phyloP scores from a whole-genome alignment of 2,888 invertebrate species.

The Rhingia campestris region DNA sequence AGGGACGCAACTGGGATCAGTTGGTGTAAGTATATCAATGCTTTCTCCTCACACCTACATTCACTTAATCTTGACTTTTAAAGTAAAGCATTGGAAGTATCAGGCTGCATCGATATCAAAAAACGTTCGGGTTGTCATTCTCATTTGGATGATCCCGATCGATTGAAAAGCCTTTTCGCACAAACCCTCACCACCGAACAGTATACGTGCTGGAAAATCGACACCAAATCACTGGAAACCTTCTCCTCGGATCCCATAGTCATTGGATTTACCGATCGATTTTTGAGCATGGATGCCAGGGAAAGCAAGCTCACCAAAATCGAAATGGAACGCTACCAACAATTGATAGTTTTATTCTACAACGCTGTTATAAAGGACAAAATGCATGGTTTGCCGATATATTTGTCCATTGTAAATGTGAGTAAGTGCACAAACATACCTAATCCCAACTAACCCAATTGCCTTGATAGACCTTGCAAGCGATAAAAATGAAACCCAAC shows the following conservation, averaged over 20 bases:
- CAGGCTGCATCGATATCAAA: slow-evolving; percentile 91
- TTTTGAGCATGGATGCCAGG: slow-evolving; percentile 83
- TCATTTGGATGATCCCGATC: slow-evolving; percentile 92
- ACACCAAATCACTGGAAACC: slow-evolving; percentile 87
- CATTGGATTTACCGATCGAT: slow-evolving; percentile 88
- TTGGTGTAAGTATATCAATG: slow-evolving; percentile 85
- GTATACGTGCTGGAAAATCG: slow-evolving; percentile 82
- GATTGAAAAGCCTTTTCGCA: slow-evolving; percentile 90
- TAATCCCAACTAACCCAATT: slow-evolving; percentile 25
- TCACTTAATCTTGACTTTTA: slow-evolving; percentile 63
- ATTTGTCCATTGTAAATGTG: slow-evolving; percentile 88
- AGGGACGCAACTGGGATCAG: slow-evolving; percentile 92
- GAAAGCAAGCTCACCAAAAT: slow-evolving; percentile 79
- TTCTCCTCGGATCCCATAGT: slow-evolving; percentile 90
- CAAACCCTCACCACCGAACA: slow-evolving; percentile 90
- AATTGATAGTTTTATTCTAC: slow-evolving; percentile 88
- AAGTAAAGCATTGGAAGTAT: slow-evolving; percentile 87
- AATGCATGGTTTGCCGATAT: slow-evolving; percentile 88
- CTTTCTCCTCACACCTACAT: slow-evolving; percentile 7
- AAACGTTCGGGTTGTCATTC: slow-evolving; percentile 95
- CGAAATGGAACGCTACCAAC: slow-evolving; percentile 85
- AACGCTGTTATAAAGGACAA: slow-evolving; percentile 92
- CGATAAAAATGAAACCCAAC: slow-evolving; percentile 84
- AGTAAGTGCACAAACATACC: slow-evolving; percentile 74
- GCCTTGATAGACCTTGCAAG: slow-evolving; percentile 84